These are phyloP conservation scores for Anodontia alba DNA, from an alignment of 2,888 invertebrate species.

Conservation along the genomic window DNA sequence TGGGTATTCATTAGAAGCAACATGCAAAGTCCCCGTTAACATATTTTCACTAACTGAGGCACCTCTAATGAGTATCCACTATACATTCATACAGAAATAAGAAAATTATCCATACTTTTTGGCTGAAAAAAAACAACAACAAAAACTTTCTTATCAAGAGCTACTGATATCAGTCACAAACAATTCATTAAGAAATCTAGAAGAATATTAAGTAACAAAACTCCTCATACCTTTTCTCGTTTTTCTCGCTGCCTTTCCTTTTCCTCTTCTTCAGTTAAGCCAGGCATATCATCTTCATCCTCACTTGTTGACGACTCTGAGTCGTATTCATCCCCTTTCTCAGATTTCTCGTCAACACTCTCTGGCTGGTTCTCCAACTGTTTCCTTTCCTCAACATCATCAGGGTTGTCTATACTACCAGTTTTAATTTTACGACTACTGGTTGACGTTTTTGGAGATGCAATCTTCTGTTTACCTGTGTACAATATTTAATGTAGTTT, in stretches of 20 bases:
- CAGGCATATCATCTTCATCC: slow-evolving; percentile 87
- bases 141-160: too few relatives aligned
- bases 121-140: too few relatives aligned
- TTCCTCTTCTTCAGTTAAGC: slow-evolving; percentile 78
- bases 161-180: too few relatives aligned
- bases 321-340: slow-evolving; percentile 85
- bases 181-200: too few relatives aligned
- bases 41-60: too few relatives aligned
- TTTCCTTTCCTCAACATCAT: slow-evolving; percentile 16
- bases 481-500: too few relatives aligned
- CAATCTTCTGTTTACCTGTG: slow-evolving; percentile 55
- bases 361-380: slow-evolving; percentile 25
- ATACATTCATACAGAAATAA: too few relatives aligned
- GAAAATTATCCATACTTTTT: too few relatives aligned
- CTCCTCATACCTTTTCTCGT: slow-evolving; percentile 76
- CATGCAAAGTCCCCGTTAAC: too few relatives aligned
- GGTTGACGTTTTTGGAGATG: slow-evolving; percentile 54
- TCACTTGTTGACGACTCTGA: slow-evolving; percentile 69
- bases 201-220: too few relatives aligned
- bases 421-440: slow-evolving; percentile 27
- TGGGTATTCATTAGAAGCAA: too few relatives aligned
- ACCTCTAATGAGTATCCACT: too few relatives aligned
- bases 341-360: slow-evolving; percentile 79
- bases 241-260: slow-evolving; percentile 75
- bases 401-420: neutral